These are phyloP conservation scores for Cristatella mucedo DNA, from an alignment of 2,888 invertebrate genomes.

Conservation along the genomic window DNA sequence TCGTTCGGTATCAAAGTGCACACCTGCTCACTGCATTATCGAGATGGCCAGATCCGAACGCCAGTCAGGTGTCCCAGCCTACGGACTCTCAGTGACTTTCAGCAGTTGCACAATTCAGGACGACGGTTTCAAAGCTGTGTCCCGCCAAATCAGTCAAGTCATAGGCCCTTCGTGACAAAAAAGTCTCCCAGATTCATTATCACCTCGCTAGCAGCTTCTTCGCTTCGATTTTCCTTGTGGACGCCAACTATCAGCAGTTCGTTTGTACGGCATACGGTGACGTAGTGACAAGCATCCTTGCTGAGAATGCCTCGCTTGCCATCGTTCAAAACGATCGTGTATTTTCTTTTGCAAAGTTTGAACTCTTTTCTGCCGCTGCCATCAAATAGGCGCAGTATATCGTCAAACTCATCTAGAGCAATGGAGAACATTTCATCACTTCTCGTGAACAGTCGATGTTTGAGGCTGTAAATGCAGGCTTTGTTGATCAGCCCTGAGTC, in stretches of 20 bases:
- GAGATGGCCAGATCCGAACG: too few relatives aligned
- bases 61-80: too few relatives aligned
- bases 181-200: constrained; percentile 6
- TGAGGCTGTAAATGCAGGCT: background rate
- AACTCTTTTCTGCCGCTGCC: background rate
- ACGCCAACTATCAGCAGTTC: background rate
- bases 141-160: too few relatives aligned
- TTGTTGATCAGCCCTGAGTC: background rate
- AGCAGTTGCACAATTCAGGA: too few relatives aligned
- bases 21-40: too few relatives aligned
- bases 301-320: constrained; percentile 5
- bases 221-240: constrained; percentile 3
- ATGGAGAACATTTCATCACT: background rate
- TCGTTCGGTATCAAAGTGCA: too few relatives aligned
- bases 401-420: too few relatives aligned
- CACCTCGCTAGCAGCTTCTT: background rate
- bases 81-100: too few relatives aligned
- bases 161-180: constrained; percentile 4
- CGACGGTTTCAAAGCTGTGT: too few relatives aligned
- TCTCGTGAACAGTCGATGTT: background rate
- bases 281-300: background rate
- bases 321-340: constrained; percentile 4
- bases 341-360: background rate
- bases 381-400: background rate
- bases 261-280: constrained; percentile 4